Evolutionary conservation across 2,113 vertebrate species (phyloP), one percentile per base, ranked within the genome.

Genomic region (Scalopus aquaticus): DNA sequence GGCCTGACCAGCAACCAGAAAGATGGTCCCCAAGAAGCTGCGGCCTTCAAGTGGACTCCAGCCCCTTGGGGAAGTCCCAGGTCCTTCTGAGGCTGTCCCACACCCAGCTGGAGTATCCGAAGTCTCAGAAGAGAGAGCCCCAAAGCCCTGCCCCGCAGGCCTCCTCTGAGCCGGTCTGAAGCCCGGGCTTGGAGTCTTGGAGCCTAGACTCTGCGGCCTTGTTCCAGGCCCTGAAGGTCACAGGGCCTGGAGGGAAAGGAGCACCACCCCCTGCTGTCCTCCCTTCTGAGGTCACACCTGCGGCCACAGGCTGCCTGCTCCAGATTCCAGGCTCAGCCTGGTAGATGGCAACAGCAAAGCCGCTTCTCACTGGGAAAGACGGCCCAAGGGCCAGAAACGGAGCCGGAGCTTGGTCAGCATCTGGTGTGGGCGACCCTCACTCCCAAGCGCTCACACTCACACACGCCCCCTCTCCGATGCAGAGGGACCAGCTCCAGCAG

Each of bases 391-490:
- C 46, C n/a, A 22, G 24, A n/a, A 32, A 10, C 8, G 26, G 85
- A 76, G 22, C 64, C 37, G 67, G 39, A 30, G 32, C 22, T 56
- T 37, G 42, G 69, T 35, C 13, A n/a, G 12, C 24, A 35, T 3
- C 60, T 12, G 58, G 5, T 4, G 0, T 12, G 19, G 20, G 30
- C 32, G 49, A 37, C 11, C 74, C 49, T 26, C 3, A n/a, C 15
- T 1, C 22, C 12, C 28, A 24, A 5, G 6, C 37, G 19, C 2
- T 7, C n/a, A 17, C 37, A 24, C 65, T 26, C 39, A 16, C 70
- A 51, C 11, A 56, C 28, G 64, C 20, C 30, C 11, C 70, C 64
- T 17, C 0, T 0, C 26, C 7, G 0, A 6, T 9, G 13, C 42
- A 37, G 35, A 70, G 44, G 35, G 12, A 20, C 56, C 0, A 3